Evolutionary conservation across 2,888 invertebrate genomes (phyloP), one percentile per base, ranked within the genome.

Genomic region (Mellilla xanthometata): DNA sequence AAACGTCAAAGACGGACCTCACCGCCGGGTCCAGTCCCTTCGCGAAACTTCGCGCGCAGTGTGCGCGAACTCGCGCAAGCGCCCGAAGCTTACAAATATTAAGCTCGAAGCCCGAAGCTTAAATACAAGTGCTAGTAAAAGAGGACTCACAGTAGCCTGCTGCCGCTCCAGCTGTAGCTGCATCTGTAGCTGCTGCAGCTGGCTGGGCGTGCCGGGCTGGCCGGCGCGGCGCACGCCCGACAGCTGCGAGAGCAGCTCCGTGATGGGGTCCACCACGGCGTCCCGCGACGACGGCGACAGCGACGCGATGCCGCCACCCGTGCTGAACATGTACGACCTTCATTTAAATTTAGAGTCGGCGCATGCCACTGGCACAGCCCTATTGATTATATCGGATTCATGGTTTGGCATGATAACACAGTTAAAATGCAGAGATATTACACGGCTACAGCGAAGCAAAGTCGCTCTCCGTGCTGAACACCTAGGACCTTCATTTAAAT

Each of bases 241-340:
- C 79, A 99, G 91, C 90, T 98, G 98, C 47, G 98, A 97, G 58
- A 99, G 91, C 58, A 99, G 91, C 91, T 99, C 99, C 55, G 98
- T 97, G 72, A 98, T 98, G 49, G 98, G 98, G 91, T 99, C 99
- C 56, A 98, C 98, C 58, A 98, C 98, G 55, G 96, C 94, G 81
- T 98, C 98, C 65, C 98, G 93, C 70, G 95, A 95, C 69, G 95
- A 96, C 61, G 97, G 97, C 66, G 96, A 96, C 71, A 96, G 88
- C 60, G 95, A 95, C 68, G 96, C 95, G 68, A 97, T 92, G 52
- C 95, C 96, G 67, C 95, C 94, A 63, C 95, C 94, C 63, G 96
- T 95, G 91, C 95, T 96, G 89, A 70, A 83, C 72, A 81, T 55
- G 46, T 53, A 53, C 49, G 50, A 57, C 24, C 33, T 39, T 50